phyloP scores from a whole-genome alignment of 2,888 invertebrate species.

The Eustalomyia histrio region DNA sequence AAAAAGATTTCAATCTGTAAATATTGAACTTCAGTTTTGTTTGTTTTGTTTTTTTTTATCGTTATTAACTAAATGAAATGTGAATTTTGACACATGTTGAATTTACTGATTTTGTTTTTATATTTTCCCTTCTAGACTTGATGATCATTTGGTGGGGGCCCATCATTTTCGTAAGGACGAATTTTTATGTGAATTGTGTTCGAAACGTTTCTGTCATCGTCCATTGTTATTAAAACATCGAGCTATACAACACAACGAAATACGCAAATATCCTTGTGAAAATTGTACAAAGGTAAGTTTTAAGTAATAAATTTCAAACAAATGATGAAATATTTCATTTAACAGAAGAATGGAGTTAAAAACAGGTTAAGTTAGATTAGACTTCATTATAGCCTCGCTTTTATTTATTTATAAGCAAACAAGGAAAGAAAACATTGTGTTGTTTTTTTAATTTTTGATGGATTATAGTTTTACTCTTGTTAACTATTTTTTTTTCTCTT shows the following conservation, averaged over 20 bases:
- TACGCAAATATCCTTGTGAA: conserved; percentile 94
- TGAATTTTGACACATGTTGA: conserved; percentile 61
- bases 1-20: conserved; percentile 61
- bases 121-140: conserved; percentile 84
- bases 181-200: conserved; percentile 91
- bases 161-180: conserved; percentile 90
- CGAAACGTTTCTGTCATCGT: conserved; percentile 89
- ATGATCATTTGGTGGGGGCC: conserved; percentile 88
- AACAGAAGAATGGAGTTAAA: not conserved
- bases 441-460: conserved; percentile 55
- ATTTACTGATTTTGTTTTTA: conserved; percentile 20
- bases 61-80: conserved; percentile 47
- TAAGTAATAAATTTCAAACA: conserved; percentile 30
- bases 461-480: conserved; percentile 58
- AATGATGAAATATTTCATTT: not conserved
- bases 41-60: conserved; percentile 20
- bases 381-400: too few relatives aligned
- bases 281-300: conserved; percentile 90
- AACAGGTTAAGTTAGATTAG: not conserved
- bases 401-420: too few relatives aligned
- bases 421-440: not conserved
- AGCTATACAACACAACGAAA: conserved; percentile 88
- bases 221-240: conserved; percentile 91
- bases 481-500: conserved; percentile 32
- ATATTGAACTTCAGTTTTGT: conserved; percentile 57